Conservation (phyloP, 2,797 vertebrate species). For the Furcifer pardalis region DNA sequence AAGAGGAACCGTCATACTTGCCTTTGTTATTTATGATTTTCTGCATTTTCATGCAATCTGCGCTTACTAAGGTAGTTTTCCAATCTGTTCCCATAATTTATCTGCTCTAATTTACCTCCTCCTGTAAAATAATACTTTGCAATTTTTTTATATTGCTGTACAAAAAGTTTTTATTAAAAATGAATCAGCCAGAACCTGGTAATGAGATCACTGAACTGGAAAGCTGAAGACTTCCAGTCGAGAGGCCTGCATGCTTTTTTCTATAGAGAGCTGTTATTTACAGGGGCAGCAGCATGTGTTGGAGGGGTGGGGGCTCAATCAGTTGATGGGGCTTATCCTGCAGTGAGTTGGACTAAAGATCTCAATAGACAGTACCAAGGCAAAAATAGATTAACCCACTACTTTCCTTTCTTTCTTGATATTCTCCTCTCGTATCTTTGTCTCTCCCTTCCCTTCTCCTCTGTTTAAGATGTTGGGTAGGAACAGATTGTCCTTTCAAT, state of each 20-base stretch:
- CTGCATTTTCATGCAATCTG: slow-evolving; percentile 37
- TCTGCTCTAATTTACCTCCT: slow-evolving; percentile 44
- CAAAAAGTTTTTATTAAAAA: neutral
- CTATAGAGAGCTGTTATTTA: too few relatives aligned
- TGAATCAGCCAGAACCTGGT: neutral
- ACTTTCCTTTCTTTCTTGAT: too few relatives aligned
- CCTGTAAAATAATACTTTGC: slow-evolving; percentile 34
- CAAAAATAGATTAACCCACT: too few relatives aligned
- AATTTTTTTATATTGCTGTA: slow-evolving; percentile 15
- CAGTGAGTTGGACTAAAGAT: neutral
- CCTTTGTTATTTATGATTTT: slow-evolving; percentile 55
- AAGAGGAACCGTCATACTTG: slow-evolving; percentile 44
- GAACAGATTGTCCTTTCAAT: too few relatives aligned
- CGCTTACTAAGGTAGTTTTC: slow-evolving; percentile 31
- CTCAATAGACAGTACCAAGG: too few relatives aligned
- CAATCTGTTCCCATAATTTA: slow-evolving; percentile 39
- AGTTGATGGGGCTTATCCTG: neutral
- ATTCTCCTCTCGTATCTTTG: too few relatives aligned
- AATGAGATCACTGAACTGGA: neutral
- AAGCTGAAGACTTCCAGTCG: too few relatives aligned
- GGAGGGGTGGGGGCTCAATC: neutral
- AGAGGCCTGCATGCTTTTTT: too few relatives aligned
- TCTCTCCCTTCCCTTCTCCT: too few relatives aligned
- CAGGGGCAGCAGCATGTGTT: too few relatives aligned
- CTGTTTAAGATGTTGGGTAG: too few relatives aligned